Evolutionary conservation across 2,888 invertebrate genomes (phyloP), one percentile per base, ranked within the genome.

Genomic region (Dolomedes plantarius): DNA sequence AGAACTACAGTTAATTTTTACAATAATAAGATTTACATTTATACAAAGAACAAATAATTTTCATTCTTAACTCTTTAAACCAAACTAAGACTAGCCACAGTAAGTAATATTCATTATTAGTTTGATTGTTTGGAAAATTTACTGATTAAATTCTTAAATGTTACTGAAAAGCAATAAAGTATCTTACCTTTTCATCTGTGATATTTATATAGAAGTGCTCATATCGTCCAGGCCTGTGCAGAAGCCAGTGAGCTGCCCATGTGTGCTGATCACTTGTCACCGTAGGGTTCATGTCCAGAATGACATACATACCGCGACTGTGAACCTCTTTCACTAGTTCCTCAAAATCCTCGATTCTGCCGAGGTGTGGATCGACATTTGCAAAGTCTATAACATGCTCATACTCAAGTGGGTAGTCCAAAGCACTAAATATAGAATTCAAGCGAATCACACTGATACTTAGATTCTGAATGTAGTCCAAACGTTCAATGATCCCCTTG

Each of bases 391-490:
- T 93, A 7, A 94, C 92, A 90, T 95, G 94, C 88, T 94, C 93
- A 89, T 94, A 96, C 89, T 95, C 93, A 89, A 96, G 95, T 0
- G 96, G 96, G 90, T 95, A 95, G 87, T 94, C 92, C 23, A 92
- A 90, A 0, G 95, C 93, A 86, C 94, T 92, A 91, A 95, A 97
- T 89, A 97, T 95, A 0, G 96, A 96, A 91, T 96, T 97, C 0
- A 97, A 91, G 86, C 96, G 94, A 5, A 97, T 93, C 9, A 94
- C 94, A 67, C 93, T 93, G 0, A 95, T 94, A 0, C 95, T 95
- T 29, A 97, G 92, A 65, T 93, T 92, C 86, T 94, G 92, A 0
- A 96, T 92, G 89, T 96, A 96, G 89, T 95, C 94, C 27, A 95
- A 91, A 89, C 94, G 94, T 88, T 93, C 93, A 0, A 93, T 92